These are phyloP conservation scores for Abscondita cerata DNA, from an alignment of 2,888 invertebrate species.

Conservation along the genomic window DNA sequence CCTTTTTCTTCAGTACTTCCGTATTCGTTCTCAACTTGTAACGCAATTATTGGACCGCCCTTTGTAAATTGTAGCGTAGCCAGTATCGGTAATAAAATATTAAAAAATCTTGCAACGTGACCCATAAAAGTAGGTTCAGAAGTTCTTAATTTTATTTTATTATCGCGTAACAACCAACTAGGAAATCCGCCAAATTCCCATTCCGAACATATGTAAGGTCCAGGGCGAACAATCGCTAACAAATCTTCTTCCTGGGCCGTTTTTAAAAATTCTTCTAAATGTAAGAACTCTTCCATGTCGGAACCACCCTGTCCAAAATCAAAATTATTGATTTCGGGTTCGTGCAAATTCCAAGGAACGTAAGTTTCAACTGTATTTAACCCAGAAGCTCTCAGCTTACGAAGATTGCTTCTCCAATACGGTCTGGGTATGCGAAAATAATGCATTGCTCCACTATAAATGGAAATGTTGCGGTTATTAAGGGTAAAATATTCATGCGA, in stretches of 20 bases:
- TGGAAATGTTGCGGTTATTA: constrained; percentile 56
- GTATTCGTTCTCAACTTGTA: constrained; percentile 94
- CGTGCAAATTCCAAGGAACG: constrained; percentile 89
- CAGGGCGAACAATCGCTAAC: constrained; percentile 81
- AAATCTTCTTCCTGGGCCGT: constrained; percentile 79
- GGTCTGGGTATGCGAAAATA: constrained; percentile 82
- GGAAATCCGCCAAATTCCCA: constrained; percentile 67
- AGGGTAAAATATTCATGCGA: constrained; percentile 54
- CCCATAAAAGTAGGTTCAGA: constrained; percentile 56
- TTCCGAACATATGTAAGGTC: constrained; percentile 93
- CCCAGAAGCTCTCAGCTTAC: constrained; percentile 81
- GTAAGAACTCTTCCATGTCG: constrained; percentile 59
- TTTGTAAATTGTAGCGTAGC: constrained; percentile 66
- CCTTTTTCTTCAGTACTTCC: constrained; percentile 65
- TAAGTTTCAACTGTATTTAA: constrained; percentile 85
- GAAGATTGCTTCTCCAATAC: constrained; percentile 81
- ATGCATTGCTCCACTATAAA: constrained; percentile 71
- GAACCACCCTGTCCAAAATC: constrained; percentile 71
- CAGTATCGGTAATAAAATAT: constrained; percentile 60
- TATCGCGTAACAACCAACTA: constrained; percentile 52
- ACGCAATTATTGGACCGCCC: constrained; percentile 86
- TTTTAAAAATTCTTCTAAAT: constrained; percentile 70
- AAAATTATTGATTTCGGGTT: constrained; percentile 73
- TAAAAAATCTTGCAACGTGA: constrained; percentile 62
- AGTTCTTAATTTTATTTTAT: constrained; percentile 59